A percentile compares a stretch with the other conserved stretches of the same genome.
Evolutionary conservation across 2,888 invertebrate genomes (phyloP).

Genomic region (Scaptomyza cyrtandrae): DNA sequence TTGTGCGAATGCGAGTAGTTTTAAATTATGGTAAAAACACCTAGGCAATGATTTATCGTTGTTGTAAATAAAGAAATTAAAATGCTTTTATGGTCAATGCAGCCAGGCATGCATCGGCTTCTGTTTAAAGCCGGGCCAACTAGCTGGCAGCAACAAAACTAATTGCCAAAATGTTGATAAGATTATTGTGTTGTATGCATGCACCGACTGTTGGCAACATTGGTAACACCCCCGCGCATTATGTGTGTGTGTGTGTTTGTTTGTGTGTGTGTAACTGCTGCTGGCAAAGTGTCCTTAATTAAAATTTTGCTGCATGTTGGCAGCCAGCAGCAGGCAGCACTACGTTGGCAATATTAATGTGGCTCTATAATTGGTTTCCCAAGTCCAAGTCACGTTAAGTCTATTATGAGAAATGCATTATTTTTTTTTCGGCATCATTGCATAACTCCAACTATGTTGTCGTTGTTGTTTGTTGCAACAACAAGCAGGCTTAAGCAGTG

Average conservation of each 20-base stretch:
- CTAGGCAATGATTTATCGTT: conserved; percentile 74
- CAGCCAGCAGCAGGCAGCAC: conserved; percentile 36
- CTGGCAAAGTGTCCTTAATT: conserved; percentile 67
- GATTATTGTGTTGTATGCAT: conserved; percentile 59
- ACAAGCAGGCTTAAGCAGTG: conserved; percentile 50
- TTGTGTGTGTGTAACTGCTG: background rate
- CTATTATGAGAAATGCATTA: conserved; percentile 75
- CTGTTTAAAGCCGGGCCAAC: conserved; percentile 35
- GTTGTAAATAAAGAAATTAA: conserved; percentile 79
- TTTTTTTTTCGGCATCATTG: conserved; percentile 22
- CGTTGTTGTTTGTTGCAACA: conserved; percentile 13
- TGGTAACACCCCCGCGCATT: conserved; percentile 38
- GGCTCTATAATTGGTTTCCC: conserved; percentile 75
- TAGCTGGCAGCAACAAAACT: conserved; percentile 55
- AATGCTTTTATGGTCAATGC: conserved; percentile 74
- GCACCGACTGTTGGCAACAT: conserved; percentile 13
- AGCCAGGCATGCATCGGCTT: conserved; percentile 40
- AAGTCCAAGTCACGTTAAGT: conserved; percentile 76
- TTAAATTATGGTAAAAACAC: conserved; percentile 72
- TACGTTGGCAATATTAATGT: conserved; percentile 72
- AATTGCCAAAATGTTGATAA: conserved; percentile 78
- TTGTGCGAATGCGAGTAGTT: conserved; percentile 64
- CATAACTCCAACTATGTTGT: conserved; percentile 44
- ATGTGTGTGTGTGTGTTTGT: background rate
- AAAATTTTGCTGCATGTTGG: conserved; percentile 71